Base-by-base conservation (phyloP, 2,888 invertebrate genomes). In the Watsonalla binaria region DNA sequence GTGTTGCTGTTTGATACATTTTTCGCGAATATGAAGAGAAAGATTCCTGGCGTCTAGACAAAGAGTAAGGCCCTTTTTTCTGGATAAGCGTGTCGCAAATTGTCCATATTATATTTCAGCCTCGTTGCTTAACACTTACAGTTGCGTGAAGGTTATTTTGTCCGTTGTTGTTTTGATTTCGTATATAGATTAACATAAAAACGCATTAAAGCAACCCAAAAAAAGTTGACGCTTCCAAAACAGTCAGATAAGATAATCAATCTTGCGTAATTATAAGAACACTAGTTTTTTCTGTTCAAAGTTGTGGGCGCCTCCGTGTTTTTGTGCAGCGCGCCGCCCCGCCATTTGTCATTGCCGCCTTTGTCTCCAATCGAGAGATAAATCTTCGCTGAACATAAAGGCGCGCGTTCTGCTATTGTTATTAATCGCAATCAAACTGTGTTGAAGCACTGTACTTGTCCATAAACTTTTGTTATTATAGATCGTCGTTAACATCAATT, bases 1-100 rank as follows among this genome's bases (percentile, higher is more conserved):
- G 63, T 73, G 71, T 74, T 63, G 72, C 66, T 72, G 69, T 72
- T 77, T 74, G 71, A 66, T 68, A 63, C 71, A 63, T 66, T 63
- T 60, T 62, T 51, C 51, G 54, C 57, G 62, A 70, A 63, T 65
- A 66, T 59, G 51, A 62, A 59, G 59, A 54, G 60, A 59, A 63
- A 62, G 61, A 60, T 63, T 66, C 63, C 60, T 56, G 62, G 57
- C 57, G 63, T 58, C 61, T 58, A 55, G 61, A 65, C 63, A 59
- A 65, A 72, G 70, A 37, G 37, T 7, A 37, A 5, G 8, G 4
- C 24, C 24, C 24, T 24, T 24, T 24, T 24, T 24, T 24, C 24
- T 24, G 24, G 24, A 24, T 24, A 24, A 24, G 11, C 42, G 42
- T 8, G 42, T 11, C 42, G 42, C 42, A 42, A 42, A 42, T 42